Conservation (phyloP, 1,140 invertebrate species). For the Sweltsa coloradensis region DNA sequence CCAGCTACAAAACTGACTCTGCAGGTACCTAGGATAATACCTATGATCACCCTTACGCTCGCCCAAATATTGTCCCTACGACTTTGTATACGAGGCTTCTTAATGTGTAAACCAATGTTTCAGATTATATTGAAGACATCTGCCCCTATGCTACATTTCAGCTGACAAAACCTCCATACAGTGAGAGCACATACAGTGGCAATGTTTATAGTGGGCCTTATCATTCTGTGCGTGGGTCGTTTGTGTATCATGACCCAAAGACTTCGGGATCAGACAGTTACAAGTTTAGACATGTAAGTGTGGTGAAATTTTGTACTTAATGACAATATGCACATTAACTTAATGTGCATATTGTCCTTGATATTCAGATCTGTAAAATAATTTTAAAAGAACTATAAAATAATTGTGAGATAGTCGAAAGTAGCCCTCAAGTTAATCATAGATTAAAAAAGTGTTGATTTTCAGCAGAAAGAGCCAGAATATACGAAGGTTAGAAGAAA, state of each 20-base stretch:
- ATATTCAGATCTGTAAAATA: no score
- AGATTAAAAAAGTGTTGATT: no score
- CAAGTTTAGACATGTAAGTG: conserved; percentile 40
- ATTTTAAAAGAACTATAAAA: no score
- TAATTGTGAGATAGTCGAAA: background rate
- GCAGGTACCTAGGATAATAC: no score
- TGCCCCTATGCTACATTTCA: conserved; percentile 86
- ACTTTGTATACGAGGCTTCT: no score
- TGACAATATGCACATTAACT: no score
- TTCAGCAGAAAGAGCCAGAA: conserved; percentile 61
- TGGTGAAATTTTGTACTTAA: no score
- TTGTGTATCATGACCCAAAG: conserved; percentile 73
- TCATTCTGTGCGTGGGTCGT: conserved; percentile 73
- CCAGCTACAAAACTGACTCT: conserved; percentile 37
- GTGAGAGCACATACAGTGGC: conserved; percentile 78
- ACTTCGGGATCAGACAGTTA: conserved; percentile 33
- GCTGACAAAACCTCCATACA: conserved; percentile 70
- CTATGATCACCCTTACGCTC: no score
- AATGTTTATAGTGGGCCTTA: conserved; percentile 75
- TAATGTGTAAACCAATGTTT: conserved; percentile 15
- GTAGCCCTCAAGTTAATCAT: background rate
- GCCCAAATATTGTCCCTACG: no score
- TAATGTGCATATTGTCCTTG: no score
- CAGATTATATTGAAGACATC: conserved; percentile 82
- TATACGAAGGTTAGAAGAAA: conserved; percentile 71